phyloP scores from a whole-genome alignment of 2,888 invertebrate species.

The Eupithecia tripunctaria region DNA sequence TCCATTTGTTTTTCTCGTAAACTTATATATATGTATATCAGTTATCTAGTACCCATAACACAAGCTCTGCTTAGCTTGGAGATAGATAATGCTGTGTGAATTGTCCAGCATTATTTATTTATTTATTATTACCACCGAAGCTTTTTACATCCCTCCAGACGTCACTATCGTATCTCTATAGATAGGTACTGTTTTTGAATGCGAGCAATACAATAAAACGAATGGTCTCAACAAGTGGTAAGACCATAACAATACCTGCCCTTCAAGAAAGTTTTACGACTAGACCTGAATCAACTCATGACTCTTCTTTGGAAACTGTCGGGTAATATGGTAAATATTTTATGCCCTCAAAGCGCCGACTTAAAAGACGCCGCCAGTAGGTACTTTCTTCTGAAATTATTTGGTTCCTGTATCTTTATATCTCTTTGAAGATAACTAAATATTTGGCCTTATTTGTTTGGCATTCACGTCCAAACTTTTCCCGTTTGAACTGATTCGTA shows the following conservation, averaged over 20 bases:
- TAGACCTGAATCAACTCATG: constrained; percentile 43
- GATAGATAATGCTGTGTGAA: too few species aligned
- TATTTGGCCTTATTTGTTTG: constrained; percentile 21
- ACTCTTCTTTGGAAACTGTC: constrained; percentile 25
- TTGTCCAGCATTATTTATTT: too few species aligned
- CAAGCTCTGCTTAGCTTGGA: too few species aligned
- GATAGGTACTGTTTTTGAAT: not conserved
- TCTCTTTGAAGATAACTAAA: constrained; percentile 32
- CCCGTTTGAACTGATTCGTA: not conserved
- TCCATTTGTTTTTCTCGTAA: too few species aligned
- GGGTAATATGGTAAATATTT: constrained; percentile 57
- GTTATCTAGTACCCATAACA: too few species aligned
- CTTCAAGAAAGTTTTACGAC: constrained; percentile 57
- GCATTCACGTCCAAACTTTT: constrained; percentile 14
- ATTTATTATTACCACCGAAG: not conserved
- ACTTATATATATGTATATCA: too few species aligned
- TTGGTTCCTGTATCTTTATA: constrained; percentile 35
- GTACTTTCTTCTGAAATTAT: constrained; percentile 54
- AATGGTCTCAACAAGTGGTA: not conserved
- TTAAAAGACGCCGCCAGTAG: constrained; percentile 56
- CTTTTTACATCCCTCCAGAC: not conserved
- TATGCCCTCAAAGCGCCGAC: constrained; percentile 51
- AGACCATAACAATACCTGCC: constrained; percentile 28
- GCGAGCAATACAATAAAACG: not conserved
- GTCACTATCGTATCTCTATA: not conserved